Base-by-base conservation (phyloP, 1,140 invertebrate species). In the Lethocerus indicus region DNA sequence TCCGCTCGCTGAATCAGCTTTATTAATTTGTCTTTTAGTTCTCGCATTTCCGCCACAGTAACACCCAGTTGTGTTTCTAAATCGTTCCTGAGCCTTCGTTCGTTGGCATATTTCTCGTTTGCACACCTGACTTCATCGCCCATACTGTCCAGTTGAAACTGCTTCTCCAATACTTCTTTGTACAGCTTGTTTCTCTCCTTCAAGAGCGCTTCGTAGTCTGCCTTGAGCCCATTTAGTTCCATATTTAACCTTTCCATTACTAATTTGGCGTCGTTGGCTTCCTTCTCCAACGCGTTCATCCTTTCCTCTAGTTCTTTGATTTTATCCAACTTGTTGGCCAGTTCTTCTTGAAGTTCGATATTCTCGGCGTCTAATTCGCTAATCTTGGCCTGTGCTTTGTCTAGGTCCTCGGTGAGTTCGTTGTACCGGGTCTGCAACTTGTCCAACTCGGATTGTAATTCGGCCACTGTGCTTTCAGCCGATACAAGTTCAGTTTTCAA, bases 1-100 rank as follows among this genome's bases (percentile, higher is more conserved):
- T 48, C 39, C 13, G 49, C 12, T 29, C 28, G 25, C 18, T 52
- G 48, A 9, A 23, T 42, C 25, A 42, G 3, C 21, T 37, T 25
- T 20, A 4, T 42, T 20, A 14, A 24, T 42, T 49, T 27, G 1
- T 49, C 26, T 20, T 6, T 24, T 6, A 25, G 4, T 18, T 20
- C 41, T 43, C 16, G 9, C 6, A 20, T 49, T 25, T 41, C 36
- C 42, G 12, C n/a, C 27, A 12, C n/a, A 2, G 42, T 16, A 9
- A 25, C 47, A 12, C 9, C 35, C 29, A 5, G 20, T 43, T 43
- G 7, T 7, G 5, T 43, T 43, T 43, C 41, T 4, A 43, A 24
- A 25, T 23, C 21, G n/a, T n/a, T n/a, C n/a, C n/a, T n/a, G n/a
- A n/a, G n/a, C n/a, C n/a, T n/a, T n/a, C n/a, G n/a, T n/a, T n/a